Evolutionary conservation across 1,140 invertebrate species (phyloP).

Genomic region (Trichoplusia ni): DNA sequence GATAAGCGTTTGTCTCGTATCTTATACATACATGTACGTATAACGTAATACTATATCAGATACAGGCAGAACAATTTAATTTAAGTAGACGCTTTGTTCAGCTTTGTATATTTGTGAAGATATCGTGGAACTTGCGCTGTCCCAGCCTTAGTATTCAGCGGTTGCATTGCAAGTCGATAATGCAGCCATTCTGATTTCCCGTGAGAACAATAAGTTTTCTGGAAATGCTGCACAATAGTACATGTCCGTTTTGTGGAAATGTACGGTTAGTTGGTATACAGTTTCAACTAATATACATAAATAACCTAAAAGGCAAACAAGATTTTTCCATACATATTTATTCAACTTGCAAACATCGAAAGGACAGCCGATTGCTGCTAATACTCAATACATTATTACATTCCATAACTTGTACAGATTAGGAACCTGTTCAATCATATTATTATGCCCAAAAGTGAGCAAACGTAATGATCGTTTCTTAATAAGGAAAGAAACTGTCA

Average conservation of each 20-base stretch:
- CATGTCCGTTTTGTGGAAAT: constrained; percentile 7
- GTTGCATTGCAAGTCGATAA: constrained; percentile 26
- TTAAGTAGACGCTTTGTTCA: neutral
- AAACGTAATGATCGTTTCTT: too few species aligned
- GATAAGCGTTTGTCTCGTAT: constrained; percentile 70
- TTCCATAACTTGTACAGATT: too few species aligned
- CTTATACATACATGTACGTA: constrained; percentile 48
- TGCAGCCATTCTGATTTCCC: constrained; percentile 31
- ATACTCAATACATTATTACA: too few species aligned
- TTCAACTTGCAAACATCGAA: too few species aligned
- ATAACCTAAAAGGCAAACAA: neutral
- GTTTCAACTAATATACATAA: neutral
- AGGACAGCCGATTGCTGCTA: too few species aligned
- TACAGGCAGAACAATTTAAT: constrained; percentile 14
- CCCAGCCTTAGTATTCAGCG: constrained; percentile 22
- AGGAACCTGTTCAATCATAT: too few species aligned
- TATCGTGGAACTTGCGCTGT: neutral
- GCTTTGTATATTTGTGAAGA: neutral
- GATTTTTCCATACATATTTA: too few species aligned
- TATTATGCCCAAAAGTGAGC: too few species aligned
- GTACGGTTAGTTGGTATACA: neutral
- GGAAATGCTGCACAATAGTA: constrained; percentile 18
- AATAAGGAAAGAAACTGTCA: too few species aligned
- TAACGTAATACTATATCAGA: constrained; percentile 9
- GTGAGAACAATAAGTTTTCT: constrained; percentile 28